Base-by-base conservation (phyloP, 2,888 invertebrate genomes). In the Tiphia femorata region DNA sequence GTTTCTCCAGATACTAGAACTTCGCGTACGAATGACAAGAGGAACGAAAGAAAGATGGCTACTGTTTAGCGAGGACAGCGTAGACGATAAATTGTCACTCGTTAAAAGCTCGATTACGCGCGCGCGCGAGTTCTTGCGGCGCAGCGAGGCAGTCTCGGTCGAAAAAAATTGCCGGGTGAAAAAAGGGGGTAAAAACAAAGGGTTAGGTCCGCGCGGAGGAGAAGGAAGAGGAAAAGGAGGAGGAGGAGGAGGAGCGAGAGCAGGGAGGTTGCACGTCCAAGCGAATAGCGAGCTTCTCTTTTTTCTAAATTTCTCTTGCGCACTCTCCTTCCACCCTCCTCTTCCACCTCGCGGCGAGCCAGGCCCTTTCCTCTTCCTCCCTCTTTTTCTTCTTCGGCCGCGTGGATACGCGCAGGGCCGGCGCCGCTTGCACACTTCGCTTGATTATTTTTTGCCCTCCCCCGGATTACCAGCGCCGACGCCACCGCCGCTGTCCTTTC, bases 1-100 rank as follows among this genome's bases (percentile, higher is more conserved):
- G n/a, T n/a, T n/a, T n/a, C n/a, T n/a, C n/a, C n/a, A n/a, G n/a
- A n/a, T n/a, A n/a, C n/a, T n/a, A n/a, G n/a, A n/a, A n/a, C n/a
- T n/a, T n/a, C n/a, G n/a, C n/a, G n/a, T n/a, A n/a, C n/a, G n/a
- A n/a, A n/a, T n/a, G n/a, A 44, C 6, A 21, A 23, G 14, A 29
- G 17, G 37, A 49, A 42, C 38, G 20, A 30, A 44, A 46, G 49
- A 54, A 40, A 42, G 25, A 25, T n/a, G n/a, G n/a, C n/a, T n/a
- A n/a, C n/a, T n/a, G 37, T 41, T 49, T 27, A 47, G 60, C 38
- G 42, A 43, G 54, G 47, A 30, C 47, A 49, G 52, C 46, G 42
- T n/a, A 20, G 43, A 38, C 54, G 38, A 66, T 66, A 64, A 66
- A 66, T 67, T 61, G 58, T 67, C 60, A 52, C 67, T 63, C 58